Evolutionary conservation across 2,113 vertebrate genomes (phyloP), one percentile per base, ranked within the genome.

Genomic region (Dicaeum eximium): DNA sequence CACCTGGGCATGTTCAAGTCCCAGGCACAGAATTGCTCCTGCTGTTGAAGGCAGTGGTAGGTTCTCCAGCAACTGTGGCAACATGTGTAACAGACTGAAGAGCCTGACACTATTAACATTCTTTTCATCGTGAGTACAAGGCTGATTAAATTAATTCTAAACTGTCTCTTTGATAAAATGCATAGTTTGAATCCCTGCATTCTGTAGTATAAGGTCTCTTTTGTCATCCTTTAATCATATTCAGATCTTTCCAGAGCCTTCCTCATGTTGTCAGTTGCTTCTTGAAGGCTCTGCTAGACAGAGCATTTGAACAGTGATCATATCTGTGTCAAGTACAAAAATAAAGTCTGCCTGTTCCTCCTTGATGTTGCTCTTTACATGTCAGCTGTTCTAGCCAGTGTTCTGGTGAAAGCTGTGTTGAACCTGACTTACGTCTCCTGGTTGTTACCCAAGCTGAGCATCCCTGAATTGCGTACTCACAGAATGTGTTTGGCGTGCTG

Each of bases 81-180:
- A 60, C 15, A 5, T 1, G 3, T 67, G 48, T 82, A 83, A 62
- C 64, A 71, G 56, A 38, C 51, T 69, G 64, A 78, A 70, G 51
- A 88, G 44, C 72, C 30, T 92, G 94, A 80, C 60, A 44, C 21
- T 53, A 45, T 70, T 80, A 78, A 56, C 21, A 3, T 54, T 54
- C 79, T 78, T 85, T 90, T 74, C 60, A 50, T 30, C 2, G 0
- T 40, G 60, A 78, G 38, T 88, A 92, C 77, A 86, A 83, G 60
- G 28, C 64, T 86, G 56, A 92, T 96, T 50, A 91, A 86, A 86
- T 88, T 53, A 90, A 90, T 88, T 78, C 75, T 92, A 74, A 90
- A 86, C 35, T 56, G 21, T 86, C 38, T 90, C 88, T 96, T 94
- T 91, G 88, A 93, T 96, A 86, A 97, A 92, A 80, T 47, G 64